Evolutionary conservation across 2,113 vertebrate genomes (phyloP).

Genomic region (Dipodomys spectabilis): DNA sequence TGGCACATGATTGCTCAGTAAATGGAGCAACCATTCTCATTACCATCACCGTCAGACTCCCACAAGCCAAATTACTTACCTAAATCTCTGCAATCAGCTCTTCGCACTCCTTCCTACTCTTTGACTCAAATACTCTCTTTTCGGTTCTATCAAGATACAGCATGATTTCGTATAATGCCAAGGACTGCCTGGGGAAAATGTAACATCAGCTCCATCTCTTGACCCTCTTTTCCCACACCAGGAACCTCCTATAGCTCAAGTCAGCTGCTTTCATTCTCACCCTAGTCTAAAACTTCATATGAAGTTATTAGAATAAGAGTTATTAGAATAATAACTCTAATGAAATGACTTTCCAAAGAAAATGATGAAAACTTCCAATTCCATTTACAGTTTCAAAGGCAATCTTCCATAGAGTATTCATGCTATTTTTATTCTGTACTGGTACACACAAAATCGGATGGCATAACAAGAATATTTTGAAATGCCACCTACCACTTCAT

Average conservation of each 20-base stretch:
- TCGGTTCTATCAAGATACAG: neutral
- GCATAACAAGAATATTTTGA: neutral
- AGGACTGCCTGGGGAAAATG: neutral
- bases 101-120: neutral
- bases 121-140: neutral
- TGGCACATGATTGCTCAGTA: constrained; percentile 29
- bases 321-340: no score
- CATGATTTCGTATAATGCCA: neutral
- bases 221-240: neutral
- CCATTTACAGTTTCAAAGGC: neutral
- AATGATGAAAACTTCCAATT: constrained; percentile 30
- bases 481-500: neutral
- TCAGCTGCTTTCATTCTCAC: neutral
- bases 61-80: constrained; percentile 40
- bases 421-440: neutral
- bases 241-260: neutral
- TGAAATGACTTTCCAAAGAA: neutral
- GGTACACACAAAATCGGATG: neutral
- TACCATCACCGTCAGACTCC: constrained; percentile 38
- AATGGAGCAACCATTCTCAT: constrained; percentile 41
- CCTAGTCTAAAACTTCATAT: neutral
- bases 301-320: neutral
- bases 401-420: neutral
- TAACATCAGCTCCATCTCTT: neutral
- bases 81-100: neutral